Evolutionary conservation across 2,888 invertebrate genomes (phyloP).

Genomic region (Steinernema scapterisci): DNA sequence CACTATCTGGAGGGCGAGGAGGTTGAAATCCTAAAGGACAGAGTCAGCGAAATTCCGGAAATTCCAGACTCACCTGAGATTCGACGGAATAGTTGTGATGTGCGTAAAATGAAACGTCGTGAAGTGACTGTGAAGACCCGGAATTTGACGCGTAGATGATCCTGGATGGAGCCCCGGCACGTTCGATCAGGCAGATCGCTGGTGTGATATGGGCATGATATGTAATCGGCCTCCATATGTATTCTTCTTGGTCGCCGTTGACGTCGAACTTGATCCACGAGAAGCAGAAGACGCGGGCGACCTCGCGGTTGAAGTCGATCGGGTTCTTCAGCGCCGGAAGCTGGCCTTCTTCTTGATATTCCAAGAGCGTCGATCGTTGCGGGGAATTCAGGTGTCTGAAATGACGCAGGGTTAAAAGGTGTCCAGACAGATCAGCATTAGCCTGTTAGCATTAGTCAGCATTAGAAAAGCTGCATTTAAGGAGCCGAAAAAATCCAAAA

Average conservation of each 20-base stretch:
- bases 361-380: neutral
- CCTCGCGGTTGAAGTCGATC: neutral
- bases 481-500: neutral
- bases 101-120: conserved; percentile 35
- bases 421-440: too few species aligned
- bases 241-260: neutral
- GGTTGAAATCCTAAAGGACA: conserved; percentile 41
- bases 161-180: neutral
- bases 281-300: conserved; percentile 30
- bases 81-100: conserved; percentile 36
- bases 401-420: neutral
- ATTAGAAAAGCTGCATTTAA: neutral
- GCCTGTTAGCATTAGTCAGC: neutral
- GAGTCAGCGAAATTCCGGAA: conserved; percentile 8
- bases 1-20: conserved; percentile 41
- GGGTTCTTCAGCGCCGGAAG: neutral
- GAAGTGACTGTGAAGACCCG: conserved; percentile 30
- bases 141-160: neutral
- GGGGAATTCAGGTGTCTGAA: conserved; percentile 21
- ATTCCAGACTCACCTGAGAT: conserved; percentile 40
- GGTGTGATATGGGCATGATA: conserved; percentile 33
- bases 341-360: neutral
- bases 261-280: conserved; percentile 31
- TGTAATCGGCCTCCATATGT: conserved; percentile 21
- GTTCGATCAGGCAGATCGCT: conserved; percentile 34